Conservation (phyloP, 2,888 invertebrate species). For the Mimas tiliae region DNA sequence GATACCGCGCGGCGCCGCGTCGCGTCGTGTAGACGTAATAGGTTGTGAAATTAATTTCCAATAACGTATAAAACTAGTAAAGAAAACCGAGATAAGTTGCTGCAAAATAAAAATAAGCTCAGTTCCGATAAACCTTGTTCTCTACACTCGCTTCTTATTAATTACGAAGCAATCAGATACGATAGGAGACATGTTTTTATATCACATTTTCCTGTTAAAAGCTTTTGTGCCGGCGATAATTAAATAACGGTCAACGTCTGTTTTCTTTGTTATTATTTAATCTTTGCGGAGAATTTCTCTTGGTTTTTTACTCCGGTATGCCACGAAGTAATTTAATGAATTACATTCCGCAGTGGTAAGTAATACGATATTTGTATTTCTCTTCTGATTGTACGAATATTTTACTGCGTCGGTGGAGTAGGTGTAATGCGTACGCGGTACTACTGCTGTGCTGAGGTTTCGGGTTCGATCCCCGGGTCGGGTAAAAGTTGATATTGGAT, state of each 20-base stretch:
- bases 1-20: too few species aligned
- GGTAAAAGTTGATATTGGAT: too few species aligned
- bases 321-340: not conserved
- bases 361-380: not conserved
- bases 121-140: not conserved
- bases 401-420: too few species aligned
- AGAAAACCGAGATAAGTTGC: not conserved
- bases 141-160: not conserved
- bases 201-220: conserved; percentile 1
- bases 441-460: too few species aligned
- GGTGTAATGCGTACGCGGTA: too few species aligned
- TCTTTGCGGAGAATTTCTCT: conserved; percentile 1
- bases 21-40: too few species aligned
- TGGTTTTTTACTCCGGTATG: not conserved
- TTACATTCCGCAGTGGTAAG: not conserved
- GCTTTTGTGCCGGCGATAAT: conserved; percentile 11
- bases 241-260: not conserved
- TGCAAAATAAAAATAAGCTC: not conserved
- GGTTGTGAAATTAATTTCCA: too few species aligned
- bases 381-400: not conserved
- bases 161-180: conserved; percentile 2
- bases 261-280: conserved; percentile 3
- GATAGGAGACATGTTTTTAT: not conserved
- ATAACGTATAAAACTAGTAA: not conserved
- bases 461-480: too few species aligned